Evolutionary conservation across 2,888 invertebrate species (phyloP).

Genomic region (Callimorpha dominula): DNA sequence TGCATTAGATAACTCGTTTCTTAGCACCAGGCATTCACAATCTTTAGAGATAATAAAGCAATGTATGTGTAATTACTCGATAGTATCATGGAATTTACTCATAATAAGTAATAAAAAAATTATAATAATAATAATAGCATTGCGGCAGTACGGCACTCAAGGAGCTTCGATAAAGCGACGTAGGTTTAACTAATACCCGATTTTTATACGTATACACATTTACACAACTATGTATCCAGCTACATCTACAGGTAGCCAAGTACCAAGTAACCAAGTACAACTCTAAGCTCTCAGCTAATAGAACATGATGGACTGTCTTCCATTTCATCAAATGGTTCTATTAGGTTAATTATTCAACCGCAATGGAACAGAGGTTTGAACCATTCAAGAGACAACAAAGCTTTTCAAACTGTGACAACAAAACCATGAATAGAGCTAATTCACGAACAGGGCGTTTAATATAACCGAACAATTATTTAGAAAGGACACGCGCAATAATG

Average conservation of each 20-base stretch:
- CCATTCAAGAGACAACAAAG: conserved; percentile 25
- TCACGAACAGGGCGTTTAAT: conserved; percentile 23
- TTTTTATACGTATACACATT: too few species aligned
- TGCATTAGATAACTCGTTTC: background rate
- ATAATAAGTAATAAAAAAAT: too few species aligned
- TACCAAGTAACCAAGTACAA: too few species aligned
- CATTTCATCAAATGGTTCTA: background rate
- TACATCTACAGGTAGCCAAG: background rate
- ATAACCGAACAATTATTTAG: conserved; percentile 48
- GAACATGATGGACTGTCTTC: background rate
- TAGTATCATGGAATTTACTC: background rate
- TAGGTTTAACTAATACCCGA: too few species aligned
- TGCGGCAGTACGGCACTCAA: background rate
- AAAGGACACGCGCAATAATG: conserved; percentile 31
- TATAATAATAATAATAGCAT: too few species aligned
- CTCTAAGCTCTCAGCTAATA: background rate
- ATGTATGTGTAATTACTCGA: background rate
- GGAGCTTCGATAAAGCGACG: too few species aligned
- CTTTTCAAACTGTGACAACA: conserved; percentile 32
- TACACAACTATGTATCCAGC: background rate
- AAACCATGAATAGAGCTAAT: conserved; percentile 29
- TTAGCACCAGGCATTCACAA: background rate
- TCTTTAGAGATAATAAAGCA: background rate
- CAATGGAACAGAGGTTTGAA: background rate
- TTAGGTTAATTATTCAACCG: background rate